Conservation (phyloP, 2,888 invertebrate genomes). For the Noctua comes region DNA sequence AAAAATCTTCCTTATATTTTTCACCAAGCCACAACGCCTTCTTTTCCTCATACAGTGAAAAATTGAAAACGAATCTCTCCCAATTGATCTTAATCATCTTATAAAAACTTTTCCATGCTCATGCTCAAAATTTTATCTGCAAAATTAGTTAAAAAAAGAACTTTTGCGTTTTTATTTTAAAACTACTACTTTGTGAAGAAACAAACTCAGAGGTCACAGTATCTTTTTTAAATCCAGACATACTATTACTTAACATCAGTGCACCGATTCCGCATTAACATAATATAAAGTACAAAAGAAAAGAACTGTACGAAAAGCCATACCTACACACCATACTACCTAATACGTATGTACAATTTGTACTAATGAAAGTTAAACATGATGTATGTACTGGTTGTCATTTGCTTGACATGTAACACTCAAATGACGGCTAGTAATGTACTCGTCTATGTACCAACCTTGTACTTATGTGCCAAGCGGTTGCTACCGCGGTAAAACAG, state of each 20-base stretch:
- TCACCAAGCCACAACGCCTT: not conserved
- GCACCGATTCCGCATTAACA: not conserved
- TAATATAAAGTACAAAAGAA: not conserved
- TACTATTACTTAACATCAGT: not conserved
- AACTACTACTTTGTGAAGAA: not conserved
- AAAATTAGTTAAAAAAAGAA: not conserved
- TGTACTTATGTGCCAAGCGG: constrained; percentile 35
- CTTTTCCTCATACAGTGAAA: not conserved
- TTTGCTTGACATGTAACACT: constrained; percentile 43
- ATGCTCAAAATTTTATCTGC: not conserved
- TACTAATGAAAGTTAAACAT: constrained; percentile 43
- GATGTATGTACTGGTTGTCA: constrained; percentile 38
- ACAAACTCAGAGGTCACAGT: not conserved
- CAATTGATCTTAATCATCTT: not conserved
- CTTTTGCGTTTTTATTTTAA: not conserved
- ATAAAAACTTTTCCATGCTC: not conserved
- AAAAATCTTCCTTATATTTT: not conserved
- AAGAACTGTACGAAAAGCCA: not conserved
- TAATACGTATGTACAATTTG: constrained; percentile 31
- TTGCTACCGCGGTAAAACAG: constrained; percentile 45
- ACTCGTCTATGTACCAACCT: constrained; percentile 11
- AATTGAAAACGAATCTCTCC: not conserved
- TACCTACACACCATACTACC: not conserved
- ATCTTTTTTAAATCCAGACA: not conserved
- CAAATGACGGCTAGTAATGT: constrained; percentile 22